Base-by-base conservation (phyloP, 2,113 vertebrate species). In the Ibidorhyncha struthersii region DNA sequence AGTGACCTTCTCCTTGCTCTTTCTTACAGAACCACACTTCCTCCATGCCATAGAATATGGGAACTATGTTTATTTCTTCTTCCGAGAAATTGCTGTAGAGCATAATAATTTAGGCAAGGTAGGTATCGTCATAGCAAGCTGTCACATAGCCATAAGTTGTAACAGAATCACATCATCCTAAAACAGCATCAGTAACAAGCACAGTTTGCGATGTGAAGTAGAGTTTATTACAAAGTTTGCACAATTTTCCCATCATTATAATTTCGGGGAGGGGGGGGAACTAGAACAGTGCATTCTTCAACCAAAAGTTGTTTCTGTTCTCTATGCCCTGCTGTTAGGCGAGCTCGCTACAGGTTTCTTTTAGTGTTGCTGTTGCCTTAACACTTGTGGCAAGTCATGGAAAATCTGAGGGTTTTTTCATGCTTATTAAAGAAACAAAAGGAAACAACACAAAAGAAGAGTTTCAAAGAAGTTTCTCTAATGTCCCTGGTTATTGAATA, bases 1-100 rank as follows among this genome's bases (percentile, higher is more conserved):
- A 93, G 55, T 91, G 78, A 73, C 26, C 59, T 55, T 67, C 36
- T 90, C 65, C 65, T 95, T 91, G 61, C 56, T 82, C 72, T 78
- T 66, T 82, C 95, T 98, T 98, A 80, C 98, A 99, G 99, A 99
- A 92, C 99, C 99, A 59, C 99, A 99, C 97, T 99, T 99, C 97
- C 99, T 99, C 94, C 99, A 99, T 19, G 99, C 99, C 86, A 99
- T 99, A 76, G 99, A 99, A 96, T 99, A 99, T 4, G 99, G 99
- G 96, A 99, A 99, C 98, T 99, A 99, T 21, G 99, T 99, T 85
- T 99, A 99, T 98, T 99, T 99, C 98, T 99, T 99, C 99, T 99
- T 99, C 97, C 98, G 99, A 97, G 99, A 99, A 98, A 99, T 99
- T 71, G 99, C 99, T 15, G 99, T 99, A 34, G 99, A 99, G 95